A percentile compares a stretch with the other conserved stretches of the same genome.
These are phyloP conservation scores for Edolisoma coerulescens DNA, from an alignment of 2,113 vertebrate genomes.

Conservation along the genomic window DNA sequence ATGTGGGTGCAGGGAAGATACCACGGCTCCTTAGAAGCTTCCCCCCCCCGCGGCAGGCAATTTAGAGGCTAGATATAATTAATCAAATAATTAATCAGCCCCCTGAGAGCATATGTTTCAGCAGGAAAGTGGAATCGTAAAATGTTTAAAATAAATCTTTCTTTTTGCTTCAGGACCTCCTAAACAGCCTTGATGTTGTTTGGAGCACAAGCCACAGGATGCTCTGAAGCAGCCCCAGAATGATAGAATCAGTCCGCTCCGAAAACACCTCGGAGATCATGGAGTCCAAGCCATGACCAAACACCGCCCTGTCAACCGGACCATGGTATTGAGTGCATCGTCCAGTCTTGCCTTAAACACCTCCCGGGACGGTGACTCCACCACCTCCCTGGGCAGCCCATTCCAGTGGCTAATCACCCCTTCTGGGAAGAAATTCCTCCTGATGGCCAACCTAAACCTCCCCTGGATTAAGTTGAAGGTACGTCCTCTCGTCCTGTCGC, in stretches of 20 bases:
- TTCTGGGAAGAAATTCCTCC: not conserved
- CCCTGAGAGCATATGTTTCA: not conserved
- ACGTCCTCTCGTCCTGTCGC: not conserved
- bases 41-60: not conserved
- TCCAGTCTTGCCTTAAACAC: not conserved
- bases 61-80: not conserved
- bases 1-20: not conserved
- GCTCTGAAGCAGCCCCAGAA: not conserved
- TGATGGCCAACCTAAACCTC: not conserved
- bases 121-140: not conserved
- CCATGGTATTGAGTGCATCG: rapidly evolving
- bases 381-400: too few relatives aligned
- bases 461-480: not conserved
- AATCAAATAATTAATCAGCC: not conserved
- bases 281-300: not conserved
- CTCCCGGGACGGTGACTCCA: not conserved
- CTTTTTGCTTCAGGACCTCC: not conserved
- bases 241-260: rapidly evolving
- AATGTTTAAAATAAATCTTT: not conserved
- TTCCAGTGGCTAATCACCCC: not conserved
- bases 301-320: not conserved
- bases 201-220: too few relatives aligned
- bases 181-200: not conserved
- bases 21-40: not conserved
- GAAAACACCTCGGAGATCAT: not conserved